These are phyloP conservation scores for Digitonthophagus gazella DNA, from an alignment of 2,888 invertebrate genomes.

Conservation along the genomic window DNA sequence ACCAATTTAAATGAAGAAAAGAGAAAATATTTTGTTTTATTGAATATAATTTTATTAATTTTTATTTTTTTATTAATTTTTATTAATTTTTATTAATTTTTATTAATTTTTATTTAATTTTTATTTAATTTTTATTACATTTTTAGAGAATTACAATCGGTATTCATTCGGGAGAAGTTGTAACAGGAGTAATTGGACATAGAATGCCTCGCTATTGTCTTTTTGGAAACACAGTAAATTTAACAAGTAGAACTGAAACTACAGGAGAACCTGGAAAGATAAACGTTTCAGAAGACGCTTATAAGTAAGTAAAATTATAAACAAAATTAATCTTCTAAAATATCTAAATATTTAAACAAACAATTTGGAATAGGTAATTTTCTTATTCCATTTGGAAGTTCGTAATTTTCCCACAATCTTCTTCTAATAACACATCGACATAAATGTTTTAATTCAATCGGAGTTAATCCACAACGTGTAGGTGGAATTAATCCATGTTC, in stretches of 20 bases:
- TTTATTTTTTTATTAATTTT: too few relatives aligned
- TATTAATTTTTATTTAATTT: background rate
- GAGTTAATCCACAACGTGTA: conserved; percentile 60
- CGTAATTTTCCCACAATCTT: conserved; percentile 65
- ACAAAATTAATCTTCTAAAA: conserved; percentile 63
- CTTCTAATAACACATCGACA: conserved; percentile 70
- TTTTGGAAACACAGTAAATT: conserved; percentile 91
- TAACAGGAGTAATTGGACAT: conserved; percentile 92
- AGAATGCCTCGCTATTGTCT: conserved; percentile 92
- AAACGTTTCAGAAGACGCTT: conserved; percentile 89
- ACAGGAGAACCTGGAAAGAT: conserved; percentile 86
- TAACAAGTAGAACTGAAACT: conserved; percentile 91
- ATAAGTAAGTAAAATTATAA: conserved; percentile 63
- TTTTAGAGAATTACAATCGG: conserved; percentile 93
- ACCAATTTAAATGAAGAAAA: too few relatives aligned
- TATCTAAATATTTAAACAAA: conserved; percentile 70
- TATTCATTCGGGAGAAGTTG: conserved; percentile 91
- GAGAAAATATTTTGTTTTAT: conserved; percentile 2
- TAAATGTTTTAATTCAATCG: conserved; percentile 73
- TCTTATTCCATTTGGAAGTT: conserved; percentile 72
- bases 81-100: background rate
- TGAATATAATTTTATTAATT: too few relatives aligned
- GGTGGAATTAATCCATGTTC: conserved; percentile 60
- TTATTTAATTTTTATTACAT: conserved; percentile 32
- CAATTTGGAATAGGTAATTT: conserved; percentile 65